These are phyloP conservation scores for Eupithecia subumbrata DNA, from an alignment of 2,888 invertebrate species.

Conservation along the genomic window DNA sequence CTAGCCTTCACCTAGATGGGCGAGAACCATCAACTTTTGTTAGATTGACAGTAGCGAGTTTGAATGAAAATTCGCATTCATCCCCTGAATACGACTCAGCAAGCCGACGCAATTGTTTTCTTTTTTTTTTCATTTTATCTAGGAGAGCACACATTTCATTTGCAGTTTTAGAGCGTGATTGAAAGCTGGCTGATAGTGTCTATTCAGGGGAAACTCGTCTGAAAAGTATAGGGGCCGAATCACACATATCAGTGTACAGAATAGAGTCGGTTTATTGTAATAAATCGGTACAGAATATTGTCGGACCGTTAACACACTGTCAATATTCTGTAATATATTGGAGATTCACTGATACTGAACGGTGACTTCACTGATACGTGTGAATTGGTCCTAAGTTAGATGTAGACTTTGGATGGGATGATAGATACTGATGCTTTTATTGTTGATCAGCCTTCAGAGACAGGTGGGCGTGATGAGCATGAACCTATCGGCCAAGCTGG, in stretches of 20 bases:
- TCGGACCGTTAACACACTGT: no score
- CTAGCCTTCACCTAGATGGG: conserved; percentile 2
- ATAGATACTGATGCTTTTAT: conserved; percentile 38
- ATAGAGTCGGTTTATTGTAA: no score
- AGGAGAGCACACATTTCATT: conserved; percentile 32
- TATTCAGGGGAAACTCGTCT: conserved; percentile 23
- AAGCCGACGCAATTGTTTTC: conserved; percentile 23
- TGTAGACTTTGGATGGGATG: neutral
- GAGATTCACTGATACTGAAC: no score
- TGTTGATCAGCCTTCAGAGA: conserved; percentile 93
- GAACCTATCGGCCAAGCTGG: conserved; percentile 97
- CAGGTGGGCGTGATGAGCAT: conserved; percentile 99
- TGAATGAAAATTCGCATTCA: conserved; percentile 30
- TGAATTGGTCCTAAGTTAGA: neutral
- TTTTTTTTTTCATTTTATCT: conserved; percentile 27
- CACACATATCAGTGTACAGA: no score
- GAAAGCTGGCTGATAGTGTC: conserved; percentile 19
- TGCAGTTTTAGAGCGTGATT: conserved; percentile 24
- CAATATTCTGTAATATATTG: no score
- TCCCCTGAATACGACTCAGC: conserved; percentile 27
- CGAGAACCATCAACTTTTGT: conserved; percentile 22
- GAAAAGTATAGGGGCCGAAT: neutral
- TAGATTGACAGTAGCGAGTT: conserved; percentile 28
- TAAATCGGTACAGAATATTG: no score
- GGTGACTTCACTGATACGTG: no score